phyloP scores from a whole-genome alignment of 1,140 invertebrate species.

The Xylocopa sonorina region DNA sequence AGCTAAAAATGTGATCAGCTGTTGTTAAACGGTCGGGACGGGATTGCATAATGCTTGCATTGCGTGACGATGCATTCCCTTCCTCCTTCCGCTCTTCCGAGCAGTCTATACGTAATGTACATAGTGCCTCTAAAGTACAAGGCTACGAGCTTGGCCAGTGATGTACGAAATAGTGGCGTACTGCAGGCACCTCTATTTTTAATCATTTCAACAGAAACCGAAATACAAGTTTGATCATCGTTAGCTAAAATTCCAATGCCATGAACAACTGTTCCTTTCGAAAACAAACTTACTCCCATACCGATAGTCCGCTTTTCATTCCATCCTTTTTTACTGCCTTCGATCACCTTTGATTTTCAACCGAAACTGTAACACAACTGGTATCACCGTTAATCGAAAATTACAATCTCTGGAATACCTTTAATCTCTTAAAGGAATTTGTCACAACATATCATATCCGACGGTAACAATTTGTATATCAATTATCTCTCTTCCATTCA shows the following conservation, averaged over 20 bases:
- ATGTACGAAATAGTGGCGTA: slow-evolving; percentile 12
- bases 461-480: too few species aligned
- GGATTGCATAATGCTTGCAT: slow-evolving; percentile 54
- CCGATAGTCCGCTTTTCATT: too few species aligned
- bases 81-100: slow-evolving; percentile 53
- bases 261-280: neutral
- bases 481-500: too few species aligned
- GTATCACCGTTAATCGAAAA: too few species aligned
- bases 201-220: neutral
- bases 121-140: slow-evolving; percentile 59
- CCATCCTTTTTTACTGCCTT: too few species aligned
- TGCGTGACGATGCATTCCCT: slow-evolving; percentile 54
- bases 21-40: slow-evolving; percentile 51
- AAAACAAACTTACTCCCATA: neutral
- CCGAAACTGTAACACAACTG: too few species aligned
- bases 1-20: slow-evolving; percentile 59
- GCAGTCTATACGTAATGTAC: slow-evolving; percentile 28
- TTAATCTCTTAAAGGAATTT: too few species aligned
- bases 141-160: slow-evolving; percentile 41
- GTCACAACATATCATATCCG: too few species aligned
- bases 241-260: neutral
- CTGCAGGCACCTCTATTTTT: neutral
- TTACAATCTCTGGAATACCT: too few species aligned
- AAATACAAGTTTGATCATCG: neutral
- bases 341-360: too few species aligned